A percentile compares a stretch with the other conserved stretches of the same genome.
Evolutionary conservation across 1,140 invertebrate genomes (phyloP).

Genomic region (Drosophila obscura): DNA sequence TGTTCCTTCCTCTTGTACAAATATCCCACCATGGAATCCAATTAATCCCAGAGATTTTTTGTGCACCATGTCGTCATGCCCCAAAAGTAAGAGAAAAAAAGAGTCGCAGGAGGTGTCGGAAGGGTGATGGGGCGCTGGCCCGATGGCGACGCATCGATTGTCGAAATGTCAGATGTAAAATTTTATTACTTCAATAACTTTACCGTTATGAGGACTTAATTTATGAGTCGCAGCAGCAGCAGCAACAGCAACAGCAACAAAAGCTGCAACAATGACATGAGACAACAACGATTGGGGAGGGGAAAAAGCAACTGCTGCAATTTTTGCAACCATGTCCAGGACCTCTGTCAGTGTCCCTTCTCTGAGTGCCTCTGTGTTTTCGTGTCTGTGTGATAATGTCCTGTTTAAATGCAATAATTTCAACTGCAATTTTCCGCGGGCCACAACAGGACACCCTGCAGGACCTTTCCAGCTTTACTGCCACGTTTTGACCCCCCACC

Average conservation of each 20-base stretch:
- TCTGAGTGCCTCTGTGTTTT: conserved; percentile 15
- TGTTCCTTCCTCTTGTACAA: no score
- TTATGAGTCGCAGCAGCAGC: conserved; percentile 71
- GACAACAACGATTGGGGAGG: conserved; percentile 58
- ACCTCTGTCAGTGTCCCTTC: conserved; percentile 33
- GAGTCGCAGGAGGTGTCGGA: no score
- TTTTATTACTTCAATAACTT: conserved; percentile 83
- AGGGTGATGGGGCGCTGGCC: conserved; percentile 2
- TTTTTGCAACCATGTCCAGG: conserved; percentile 59
- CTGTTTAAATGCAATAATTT: conserved; percentile 83
- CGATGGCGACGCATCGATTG: conserved; percentile 73
- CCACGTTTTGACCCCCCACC: conserved; percentile 5
- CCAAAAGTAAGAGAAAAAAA: no score
- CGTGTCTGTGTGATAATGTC: conserved; percentile 70
- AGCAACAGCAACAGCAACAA: conserved; percentile 33
- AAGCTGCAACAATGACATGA: conserved; percentile 34
- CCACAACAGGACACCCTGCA: conserved; percentile 29
- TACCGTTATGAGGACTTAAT: conserved; percentile 81
- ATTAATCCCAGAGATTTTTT: no score
- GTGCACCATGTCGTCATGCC: no score
- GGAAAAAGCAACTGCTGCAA: conserved; percentile 74
- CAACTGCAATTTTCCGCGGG: conserved; percentile 73
- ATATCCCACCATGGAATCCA: no score
- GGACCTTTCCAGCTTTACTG: conserved; percentile 26
- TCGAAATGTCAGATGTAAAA: conserved; percentile 76